Evolutionary conservation across 2,113 vertebrate genomes (phyloP), one percentile per base, ranked within the genome.

Genomic region (Cochlearius cochlearius): DNA sequence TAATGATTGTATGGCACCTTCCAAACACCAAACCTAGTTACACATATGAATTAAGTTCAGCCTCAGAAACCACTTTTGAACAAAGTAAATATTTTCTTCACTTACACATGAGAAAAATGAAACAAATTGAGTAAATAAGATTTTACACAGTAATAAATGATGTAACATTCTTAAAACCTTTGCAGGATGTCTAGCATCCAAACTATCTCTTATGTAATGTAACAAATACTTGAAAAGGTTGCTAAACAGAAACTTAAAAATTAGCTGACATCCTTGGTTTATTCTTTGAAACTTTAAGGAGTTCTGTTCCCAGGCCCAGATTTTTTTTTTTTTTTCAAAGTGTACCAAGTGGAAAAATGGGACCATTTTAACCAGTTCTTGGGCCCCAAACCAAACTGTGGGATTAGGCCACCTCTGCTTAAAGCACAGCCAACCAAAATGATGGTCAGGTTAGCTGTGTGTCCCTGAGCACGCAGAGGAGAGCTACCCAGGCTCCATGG

Each of bases 31-130:
- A 97, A 96, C 74, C 92, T 95, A 91, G 97, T 96, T 97, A 96
- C 95, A 96, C 95, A 93, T 95, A 96, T 90, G 93, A 97, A 96
- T 97, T 97, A 95, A 96, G 92, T 88, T 90, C 87, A 93, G 84
- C 77, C 80, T 67, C 84, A 92, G 90, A 95, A 95, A 73, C 74
- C 63, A 23, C 75, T 86, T 87, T 59, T 55, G 53, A 95, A 58
- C 74, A 94, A 95, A 96, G 97, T 92, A 97, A 97, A 95, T 92
- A 96, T 96, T 94, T 95, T 87, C 88, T 88, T 94, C 6, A 5
- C 87, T 92, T 90, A 77, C 92, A 78, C 69, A 34, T 12, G 11
- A 95, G 84, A 85, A 96, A 95, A 96, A 89, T 74, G 80, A 97
- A 95, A 95, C 71, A 86, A 95, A 85, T 36, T 38, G 84, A 85